phyloP scores from a whole-genome alignment of 2,888 invertebrate genomes.

The Caenorhabditis plicata region DNA sequence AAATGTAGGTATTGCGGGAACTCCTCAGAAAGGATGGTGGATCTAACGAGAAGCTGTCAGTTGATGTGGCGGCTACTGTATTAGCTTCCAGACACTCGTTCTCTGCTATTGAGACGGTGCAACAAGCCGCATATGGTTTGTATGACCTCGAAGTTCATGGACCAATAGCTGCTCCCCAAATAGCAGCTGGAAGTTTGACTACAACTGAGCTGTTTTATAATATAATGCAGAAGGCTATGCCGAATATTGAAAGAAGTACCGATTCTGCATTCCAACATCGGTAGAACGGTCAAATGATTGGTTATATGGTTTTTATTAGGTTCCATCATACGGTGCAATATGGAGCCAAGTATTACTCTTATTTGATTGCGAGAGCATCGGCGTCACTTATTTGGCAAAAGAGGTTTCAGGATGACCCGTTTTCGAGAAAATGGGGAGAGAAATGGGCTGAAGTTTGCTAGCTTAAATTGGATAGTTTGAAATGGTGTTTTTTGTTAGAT shows the following conservation, averaged over 20 bases:
- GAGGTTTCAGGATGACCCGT: slow-evolving; percentile 53
- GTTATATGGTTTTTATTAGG: slow-evolving; percentile 66
- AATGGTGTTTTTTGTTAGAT: slow-evolving; percentile 27
- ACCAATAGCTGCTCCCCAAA: slow-evolving; percentile 25
- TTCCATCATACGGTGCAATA: slow-evolving; percentile 96
- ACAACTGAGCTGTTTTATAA: slow-evolving; percentile 49
- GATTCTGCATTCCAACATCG: slow-evolving; percentile 57
- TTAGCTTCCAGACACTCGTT: slow-evolving; percentile 85
- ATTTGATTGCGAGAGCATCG: slow-evolving; percentile 77
- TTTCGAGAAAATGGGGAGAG: slow-evolving; percentile 46
- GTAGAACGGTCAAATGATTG: slow-evolving; percentile 10
- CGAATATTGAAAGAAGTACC: slow-evolving; percentile 41
- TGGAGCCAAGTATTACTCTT: slow-evolving; percentile 97
- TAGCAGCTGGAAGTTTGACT: slow-evolving; percentile 42
- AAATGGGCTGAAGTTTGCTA: slow-evolving; percentile 58
- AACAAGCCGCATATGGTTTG: slow-evolving; percentile 66
- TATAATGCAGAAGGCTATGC: slow-evolving; percentile 49
- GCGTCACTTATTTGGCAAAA: slow-evolving; percentile 59
- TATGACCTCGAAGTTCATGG: slow-evolving; percentile 64
- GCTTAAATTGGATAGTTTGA: too few species aligned
- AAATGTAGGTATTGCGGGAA: too few species aligned
- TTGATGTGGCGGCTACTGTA: slow-evolving; percentile 78
- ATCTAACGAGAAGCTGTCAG: slow-evolving; percentile 77
- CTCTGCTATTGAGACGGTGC: slow-evolving; percentile 65
- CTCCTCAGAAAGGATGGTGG: slow-evolving; percentile 68